These are phyloP conservation scores for Lordiphosa collinella DNA, from an alignment of 1,140 invertebrate genomes.

Conservation along the genomic window DNA sequence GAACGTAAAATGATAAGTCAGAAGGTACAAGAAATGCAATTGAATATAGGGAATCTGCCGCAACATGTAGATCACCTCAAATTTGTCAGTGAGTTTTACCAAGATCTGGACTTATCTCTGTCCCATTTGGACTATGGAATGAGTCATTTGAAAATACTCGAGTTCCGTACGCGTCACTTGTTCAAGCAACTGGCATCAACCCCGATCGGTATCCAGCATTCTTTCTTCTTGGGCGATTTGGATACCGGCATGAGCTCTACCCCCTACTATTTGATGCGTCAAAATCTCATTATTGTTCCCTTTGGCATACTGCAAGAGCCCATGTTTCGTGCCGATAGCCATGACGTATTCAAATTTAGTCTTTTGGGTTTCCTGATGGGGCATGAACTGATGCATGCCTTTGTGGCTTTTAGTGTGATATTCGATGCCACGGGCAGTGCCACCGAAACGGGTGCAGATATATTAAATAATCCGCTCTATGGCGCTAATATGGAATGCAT, in stretches of 20 bases:
- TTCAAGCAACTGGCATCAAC: conserved; percentile 13
- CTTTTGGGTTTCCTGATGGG: conserved; percentile 58
- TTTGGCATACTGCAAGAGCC: conserved; percentile 53
- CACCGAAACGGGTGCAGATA: background rate
- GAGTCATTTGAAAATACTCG: conserved; percentile 44
- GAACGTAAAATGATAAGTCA: conserved; percentile 3
- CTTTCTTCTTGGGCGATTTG: conserved; percentile 29
- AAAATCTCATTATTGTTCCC: conserved; percentile 53
- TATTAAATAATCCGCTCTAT: background rate
- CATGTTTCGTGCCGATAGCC: conserved; percentile 27
- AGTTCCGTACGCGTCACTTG: conserved; percentile 17
- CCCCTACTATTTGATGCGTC: conserved; percentile 42
- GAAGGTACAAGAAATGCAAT: conserved; percentile 29
- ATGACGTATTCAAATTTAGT: conserved; percentile 59
- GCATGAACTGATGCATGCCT: conserved; percentile 61
- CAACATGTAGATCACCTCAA: conserved; percentile 1
- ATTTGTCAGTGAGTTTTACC: conserved; percentile 36
- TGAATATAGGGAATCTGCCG: conserved; percentile 69
- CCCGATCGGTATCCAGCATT: background rate
- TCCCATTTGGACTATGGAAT: conserved; percentile 21
- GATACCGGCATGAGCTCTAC: conserved; percentile 30
- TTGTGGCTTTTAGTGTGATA: conserved; percentile 27
- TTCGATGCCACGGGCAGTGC: conserved; percentile 38
- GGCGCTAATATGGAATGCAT: conserved; percentile 32
- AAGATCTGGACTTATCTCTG: conserved; percentile 12